Percentiles rank a stretch among this genome's conserved stretches.
Conservation (phyloP, 2,797 vertebrate genomes). For the Parambassis ranga region DNA sequence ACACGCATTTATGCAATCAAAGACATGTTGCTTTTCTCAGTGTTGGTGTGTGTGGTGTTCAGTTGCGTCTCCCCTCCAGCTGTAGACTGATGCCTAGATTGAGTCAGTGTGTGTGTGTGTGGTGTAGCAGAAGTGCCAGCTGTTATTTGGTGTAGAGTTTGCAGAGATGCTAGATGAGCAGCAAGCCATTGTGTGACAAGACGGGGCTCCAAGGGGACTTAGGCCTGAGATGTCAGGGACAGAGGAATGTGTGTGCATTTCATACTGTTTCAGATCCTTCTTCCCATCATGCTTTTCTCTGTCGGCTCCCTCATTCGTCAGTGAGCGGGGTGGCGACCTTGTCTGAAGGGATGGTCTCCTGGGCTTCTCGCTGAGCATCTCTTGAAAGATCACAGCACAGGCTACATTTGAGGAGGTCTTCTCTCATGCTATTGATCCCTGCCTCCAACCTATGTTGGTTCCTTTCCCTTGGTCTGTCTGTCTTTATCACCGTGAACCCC, state of each 20-base stretch:
- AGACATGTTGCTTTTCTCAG: slow-evolving; percentile 62
- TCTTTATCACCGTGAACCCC: slow-evolving; percentile 42
- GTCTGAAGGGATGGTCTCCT: slow-evolving; percentile 73
- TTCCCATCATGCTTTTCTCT: slow-evolving; percentile 65
- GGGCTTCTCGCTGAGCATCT: slow-evolving; percentile 71
- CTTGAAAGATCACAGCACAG: slow-evolving; percentile 77
- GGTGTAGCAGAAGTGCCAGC: slow-evolving; percentile 58
- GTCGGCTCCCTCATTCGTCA: slow-evolving; percentile 72
- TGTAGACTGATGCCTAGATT: slow-evolving; percentile 62
- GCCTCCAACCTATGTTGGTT: slow-evolving; percentile 25
- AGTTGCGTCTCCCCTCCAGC: slow-evolving; percentile 69
- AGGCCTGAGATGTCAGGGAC: slow-evolving; percentile 63
- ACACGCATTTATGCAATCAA: slow-evolving; percentile 72
- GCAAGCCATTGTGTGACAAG: slow-evolving; percentile 70
- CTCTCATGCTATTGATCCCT: slow-evolving; percentile 63
- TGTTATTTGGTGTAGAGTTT: slow-evolving; percentile 57
- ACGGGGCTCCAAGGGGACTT: slow-evolving; percentile 63
- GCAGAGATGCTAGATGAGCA: slow-evolving; percentile 69
- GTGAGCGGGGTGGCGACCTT: slow-evolving; percentile 75
- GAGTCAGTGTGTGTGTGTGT: slow-evolving; percentile 14
- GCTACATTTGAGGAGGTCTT: slow-evolving; percentile 70
- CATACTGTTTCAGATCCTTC: slow-evolving; percentile 51
- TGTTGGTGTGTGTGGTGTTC: slow-evolving; percentile 53
- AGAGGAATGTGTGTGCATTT: slow-evolving; percentile 23
- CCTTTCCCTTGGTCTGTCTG: slow-evolving; percentile 9